Percentiles rank a stretch among this genome's conserved stretches.
Conservation (phyloP, 2,888 invertebrate genomes). For the Pristionchus maxplancki region DNA sequence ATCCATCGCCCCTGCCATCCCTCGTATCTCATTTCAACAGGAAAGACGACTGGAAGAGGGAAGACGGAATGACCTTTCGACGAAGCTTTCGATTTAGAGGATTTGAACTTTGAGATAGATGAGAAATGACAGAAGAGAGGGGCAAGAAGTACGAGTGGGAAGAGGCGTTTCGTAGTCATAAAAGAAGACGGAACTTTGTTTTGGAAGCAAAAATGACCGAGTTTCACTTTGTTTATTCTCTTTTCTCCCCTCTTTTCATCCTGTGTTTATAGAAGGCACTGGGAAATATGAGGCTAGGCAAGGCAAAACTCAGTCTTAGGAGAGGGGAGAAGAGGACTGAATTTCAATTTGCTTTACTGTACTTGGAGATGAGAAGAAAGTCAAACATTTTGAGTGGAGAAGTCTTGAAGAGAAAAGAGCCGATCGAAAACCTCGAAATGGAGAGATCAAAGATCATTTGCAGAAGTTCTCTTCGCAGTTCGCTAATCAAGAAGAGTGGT, state of each 20-base stretch:
- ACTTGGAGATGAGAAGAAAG: background rate
- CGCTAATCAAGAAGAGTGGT: conserved; percentile 77
- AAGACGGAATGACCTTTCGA: background rate
- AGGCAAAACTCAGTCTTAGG: conserved; percentile 28
- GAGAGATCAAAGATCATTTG: conserved; percentile 33
- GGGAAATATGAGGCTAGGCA: conserved; percentile 24
- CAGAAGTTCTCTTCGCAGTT: conserved; percentile 76
- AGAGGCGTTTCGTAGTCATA: background rate
- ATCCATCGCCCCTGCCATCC: background rate
- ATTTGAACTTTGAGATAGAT: background rate
- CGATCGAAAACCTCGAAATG: background rate
- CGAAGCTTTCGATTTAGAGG: background rate
- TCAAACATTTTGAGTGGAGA: conserved; percentile 2
- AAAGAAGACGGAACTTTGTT: background rate
- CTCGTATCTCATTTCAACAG: conserved; percentile 29
- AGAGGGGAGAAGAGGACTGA: background rate
- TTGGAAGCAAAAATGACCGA: background rate
- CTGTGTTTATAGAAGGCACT: conserved; percentile 39
- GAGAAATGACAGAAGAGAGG: background rate
- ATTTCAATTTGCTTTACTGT: conserved; percentile 38
- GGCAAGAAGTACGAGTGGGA: background rate
- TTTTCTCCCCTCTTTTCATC: background rate
- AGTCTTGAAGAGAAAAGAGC: background rate
- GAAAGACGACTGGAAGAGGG: background rate
- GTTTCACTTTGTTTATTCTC: conserved; percentile 32